A percentile compares a stretch with the other conserved stretches of the same genome.
phyloP scores from a whole-genome alignment of 2,113 vertebrate species.

The Azemiops feae region DNA sequence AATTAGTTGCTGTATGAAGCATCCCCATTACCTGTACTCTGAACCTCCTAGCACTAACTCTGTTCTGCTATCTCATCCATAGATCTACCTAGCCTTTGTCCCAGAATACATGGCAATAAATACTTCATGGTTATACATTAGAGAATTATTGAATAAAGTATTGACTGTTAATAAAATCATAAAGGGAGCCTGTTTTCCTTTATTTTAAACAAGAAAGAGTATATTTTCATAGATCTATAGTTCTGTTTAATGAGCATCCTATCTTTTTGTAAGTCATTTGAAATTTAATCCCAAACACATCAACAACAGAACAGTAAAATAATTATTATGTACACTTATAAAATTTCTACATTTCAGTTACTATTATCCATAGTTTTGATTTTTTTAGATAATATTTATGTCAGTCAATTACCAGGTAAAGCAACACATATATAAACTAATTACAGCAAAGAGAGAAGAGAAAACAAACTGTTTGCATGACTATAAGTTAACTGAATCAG shows the following conservation, averaged over 20 bases:
- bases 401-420: not conserved
- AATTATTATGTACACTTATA: conserved; percentile 2
- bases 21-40: not conserved
- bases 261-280: conserved; percentile 3
- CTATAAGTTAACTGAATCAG: not conserved
- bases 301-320: not conserved
- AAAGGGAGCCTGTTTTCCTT: not conserved
- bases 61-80: not conserved
- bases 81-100: not conserved
- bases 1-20: not conserved
- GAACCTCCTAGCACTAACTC: not conserved
- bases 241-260: conserved; percentile 2
- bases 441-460: not conserved
- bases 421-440: not conserved
- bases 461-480: not conserved
- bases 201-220: not conserved
- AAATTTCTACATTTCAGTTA: not conserved
- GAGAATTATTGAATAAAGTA: not conserved
- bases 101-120: not conserved
- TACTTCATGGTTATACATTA: not conserved
- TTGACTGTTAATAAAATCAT: not conserved
- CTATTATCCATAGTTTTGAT: not conserved
- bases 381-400: not conserved
- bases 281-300: conserved; percentile 11
- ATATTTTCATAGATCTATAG: not conserved